Evolutionary conservation across 30 jellyfish, hydroid and myxozoan genomes (phyloP).

Genomic region (Rhopilema esculentum): DNA sequence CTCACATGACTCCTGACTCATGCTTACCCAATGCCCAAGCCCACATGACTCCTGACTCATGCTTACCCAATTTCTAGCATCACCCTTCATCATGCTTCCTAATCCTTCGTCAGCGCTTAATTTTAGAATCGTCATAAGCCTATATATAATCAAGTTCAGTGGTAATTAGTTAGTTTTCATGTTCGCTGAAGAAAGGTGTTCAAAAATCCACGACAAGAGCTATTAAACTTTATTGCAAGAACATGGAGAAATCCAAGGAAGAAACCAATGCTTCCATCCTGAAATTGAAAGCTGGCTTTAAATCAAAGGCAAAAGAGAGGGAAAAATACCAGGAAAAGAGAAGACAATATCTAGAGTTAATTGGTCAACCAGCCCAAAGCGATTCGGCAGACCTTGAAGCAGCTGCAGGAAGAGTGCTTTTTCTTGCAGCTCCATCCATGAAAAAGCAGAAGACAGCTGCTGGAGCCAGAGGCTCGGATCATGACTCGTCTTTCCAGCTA

Average conservation of each 20-base stretch:
- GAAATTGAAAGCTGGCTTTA: background rate
- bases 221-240: background rate
- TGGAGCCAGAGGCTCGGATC: background rate
- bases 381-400: background rate
- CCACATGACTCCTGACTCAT: conserved; percentile 11
- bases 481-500: background rate
- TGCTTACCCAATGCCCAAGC: conserved; percentile 1
- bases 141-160: background rate
- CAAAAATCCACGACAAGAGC: background rate
- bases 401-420: background rate
- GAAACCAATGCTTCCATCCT: background rate
- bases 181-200: background rate
- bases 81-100: conserved; percentile 1
- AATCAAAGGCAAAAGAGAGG: background rate
- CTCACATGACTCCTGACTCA: background rate
- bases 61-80: conserved; percentile 12
- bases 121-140: background rate
- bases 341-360: background rate
- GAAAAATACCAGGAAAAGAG: background rate
- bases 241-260: background rate
- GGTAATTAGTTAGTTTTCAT: background rate
- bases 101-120: conserved; percentile 1
- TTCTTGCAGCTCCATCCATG: background rate
- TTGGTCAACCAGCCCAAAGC: background rate
- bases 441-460: background rate